A percentile compares a stretch with the other conserved stretches of the same genome.
Conservation (phyloP, 1,140 invertebrate species). For the Sinonovacula constricta region DNA sequence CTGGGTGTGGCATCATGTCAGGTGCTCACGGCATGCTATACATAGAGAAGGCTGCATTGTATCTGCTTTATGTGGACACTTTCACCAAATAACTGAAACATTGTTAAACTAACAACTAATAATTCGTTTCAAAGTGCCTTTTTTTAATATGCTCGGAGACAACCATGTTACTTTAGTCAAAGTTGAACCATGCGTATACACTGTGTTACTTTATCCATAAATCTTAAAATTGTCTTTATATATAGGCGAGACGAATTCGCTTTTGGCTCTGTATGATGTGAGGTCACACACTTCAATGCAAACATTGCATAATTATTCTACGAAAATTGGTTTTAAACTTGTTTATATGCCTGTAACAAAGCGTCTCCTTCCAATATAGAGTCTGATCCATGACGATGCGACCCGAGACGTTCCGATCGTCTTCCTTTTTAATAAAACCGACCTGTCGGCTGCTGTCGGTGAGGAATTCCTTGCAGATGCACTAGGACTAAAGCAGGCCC, state of each 20-base stretch:
- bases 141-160: no score
- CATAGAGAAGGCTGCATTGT: no score
- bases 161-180: no score
- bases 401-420: conserved; percentile 48
- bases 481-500: conserved; percentile 24
- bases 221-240: neutral
- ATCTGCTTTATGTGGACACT: no score
- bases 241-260: neutral
- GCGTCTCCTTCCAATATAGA: conserved; percentile 35
- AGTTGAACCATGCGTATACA: neutral
- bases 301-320: neutral
- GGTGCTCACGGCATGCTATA: no score
- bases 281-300: neutral
- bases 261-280: neutral
- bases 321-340: neutral
- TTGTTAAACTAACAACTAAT: no score
- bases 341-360: neutral
- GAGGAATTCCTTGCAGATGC: conserved; percentile 43
- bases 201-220: neutral
- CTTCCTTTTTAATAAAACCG: conserved; percentile 58
- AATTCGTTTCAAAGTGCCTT: no score
- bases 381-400: conserved; percentile 47
- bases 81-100: no score
- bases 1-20: no score
- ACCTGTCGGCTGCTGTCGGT: conserved; percentile 42